Evolutionary conservation across 2,113 vertebrate species (phyloP), one percentile per base, ranked within the genome.

Genomic region (Smithornis capensis): DNA sequence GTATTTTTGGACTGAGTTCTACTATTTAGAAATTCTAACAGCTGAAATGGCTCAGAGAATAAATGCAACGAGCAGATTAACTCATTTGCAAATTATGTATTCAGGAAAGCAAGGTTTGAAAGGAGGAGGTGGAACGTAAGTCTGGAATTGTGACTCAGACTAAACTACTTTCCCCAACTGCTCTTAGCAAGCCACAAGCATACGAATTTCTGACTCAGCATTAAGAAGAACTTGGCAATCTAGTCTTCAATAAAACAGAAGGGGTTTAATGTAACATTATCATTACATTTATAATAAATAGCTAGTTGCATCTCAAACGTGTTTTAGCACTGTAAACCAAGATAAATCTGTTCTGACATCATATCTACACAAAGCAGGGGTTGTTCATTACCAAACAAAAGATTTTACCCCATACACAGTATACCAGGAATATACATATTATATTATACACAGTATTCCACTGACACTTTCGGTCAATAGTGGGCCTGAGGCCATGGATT

Each of bases 121-220:
- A 92, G 33, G 71, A 95, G 91, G 79, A 94, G 91, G 87, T 89
- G 83, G 92, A 87, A 80, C 69, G 7, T 56, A 89, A 82, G n/a
- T 57, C 78, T 91, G 78, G 33, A 89, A 73, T 53, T 76, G 69
- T 95, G 95, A 95, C 69, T 94, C 89, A 82, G 69, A 59, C 40
- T 78, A 56, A 75, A 90, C 22, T 62, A n/a, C 64, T 79, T 91
- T 84, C 69, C 53, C 89, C 65, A 92, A 15, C 12, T 89, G 77
- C 89, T 83, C 84, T 82, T 73, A 78, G 49, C 40, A 95, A 91
- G 49, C 60, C 37, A 35, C 18, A 62, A 18, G 80, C 65, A 55
- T 25, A 69, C 50, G 80, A 63, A 88, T 55, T 18, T 82, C 65
- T 94, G 87, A 94, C 40, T 94, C 89, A 92, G 91, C 91, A 76